Percentiles rank a stretch among this genome's conserved stretches.
Conservation (phyloP, 2,113 vertebrate genomes). For the Petrocephalus microphthalmus region DNA sequence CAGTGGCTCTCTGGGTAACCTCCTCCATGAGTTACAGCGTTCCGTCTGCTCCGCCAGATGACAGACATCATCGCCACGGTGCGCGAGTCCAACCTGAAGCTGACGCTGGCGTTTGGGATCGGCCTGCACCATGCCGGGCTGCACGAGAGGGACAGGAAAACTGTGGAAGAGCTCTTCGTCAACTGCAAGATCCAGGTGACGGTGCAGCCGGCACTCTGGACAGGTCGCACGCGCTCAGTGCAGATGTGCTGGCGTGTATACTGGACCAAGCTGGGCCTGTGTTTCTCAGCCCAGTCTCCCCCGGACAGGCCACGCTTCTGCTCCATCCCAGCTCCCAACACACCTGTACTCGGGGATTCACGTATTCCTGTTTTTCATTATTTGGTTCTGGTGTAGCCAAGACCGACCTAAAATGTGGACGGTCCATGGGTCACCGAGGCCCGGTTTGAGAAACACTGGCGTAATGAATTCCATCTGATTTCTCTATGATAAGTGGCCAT, state of each 20-base stretch:
- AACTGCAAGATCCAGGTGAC: slow-evolving; percentile 95
- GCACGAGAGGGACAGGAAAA: slow-evolving; percentile 90
- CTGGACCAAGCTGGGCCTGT: neutral
- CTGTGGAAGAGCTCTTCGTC: slow-evolving; percentile 93
- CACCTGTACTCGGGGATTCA: neutral
- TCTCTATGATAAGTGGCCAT: neutral
- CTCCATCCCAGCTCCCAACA: neutral
- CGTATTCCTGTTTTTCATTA: neutral
- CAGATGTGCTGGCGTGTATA: neutral
- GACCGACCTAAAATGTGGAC: neutral
- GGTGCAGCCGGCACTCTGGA: neutral
- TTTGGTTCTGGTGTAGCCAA: neutral
- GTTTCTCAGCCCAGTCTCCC: neutral
- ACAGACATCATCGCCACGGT: slow-evolving; percentile 82
- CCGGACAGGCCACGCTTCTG: neutral
- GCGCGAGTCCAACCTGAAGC: slow-evolving; percentile 88
- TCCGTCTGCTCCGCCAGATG: slow-evolving; percentile 62
- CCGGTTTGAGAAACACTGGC: neutral
- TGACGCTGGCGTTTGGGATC: slow-evolving; percentile 93
- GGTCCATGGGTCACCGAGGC: neutral
- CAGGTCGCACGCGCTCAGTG: neutral
- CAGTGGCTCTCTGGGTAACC: neutral
- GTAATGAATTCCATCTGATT: neutral
- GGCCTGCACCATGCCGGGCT: slow-evolving; percentile 94
- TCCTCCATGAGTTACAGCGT: neutral